These are phyloP conservation scores for Hydrotaea cyrtoneurina DNA, from an alignment of 2,888 invertebrate genomes.

Conservation along the genomic window DNA sequence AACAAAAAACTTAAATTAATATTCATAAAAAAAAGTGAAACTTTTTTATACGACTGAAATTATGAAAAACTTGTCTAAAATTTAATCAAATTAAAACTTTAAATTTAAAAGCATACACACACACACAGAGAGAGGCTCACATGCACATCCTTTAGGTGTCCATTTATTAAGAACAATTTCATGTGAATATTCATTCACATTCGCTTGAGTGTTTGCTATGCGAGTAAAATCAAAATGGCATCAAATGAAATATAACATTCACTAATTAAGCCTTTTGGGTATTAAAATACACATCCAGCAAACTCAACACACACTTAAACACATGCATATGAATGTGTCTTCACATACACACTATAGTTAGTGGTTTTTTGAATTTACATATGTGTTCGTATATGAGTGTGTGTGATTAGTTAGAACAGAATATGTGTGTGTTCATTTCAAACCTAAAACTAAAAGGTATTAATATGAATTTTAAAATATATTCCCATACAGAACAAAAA, in stretches of 20 bases:
- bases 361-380: neutral
- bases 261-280: slow-evolving; percentile 54
- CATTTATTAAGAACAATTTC: neutral
- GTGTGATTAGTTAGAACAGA: neutral
- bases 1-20: too few relatives aligned
- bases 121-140: neutral
- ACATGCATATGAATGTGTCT: neutral
- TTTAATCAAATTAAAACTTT: slow-evolving; percentile 3
- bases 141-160: slow-evolving; percentile 31
- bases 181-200: neutral
- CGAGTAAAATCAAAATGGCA: slow-evolving; percentile 18
- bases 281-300: slow-evolving; percentile 14
- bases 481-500: neutral
- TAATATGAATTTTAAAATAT: slow-evolving; percentile 36
- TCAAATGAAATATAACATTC: slow-evolving; percentile 45
- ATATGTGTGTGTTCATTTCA: neutral
- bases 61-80: neutral
- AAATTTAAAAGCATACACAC: neutral
- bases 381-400: neutral
- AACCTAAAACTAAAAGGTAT: slow-evolving; percentile 5
- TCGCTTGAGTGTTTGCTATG: neutral
- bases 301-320: neutral
- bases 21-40: too few relatives aligned
- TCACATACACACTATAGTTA: neutral
- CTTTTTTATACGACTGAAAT: neutral